These are phyloP conservation scores for Melierax canorus DNA, from an alignment of 2,113 vertebrate genomes.

Conservation along the genomic window DNA sequence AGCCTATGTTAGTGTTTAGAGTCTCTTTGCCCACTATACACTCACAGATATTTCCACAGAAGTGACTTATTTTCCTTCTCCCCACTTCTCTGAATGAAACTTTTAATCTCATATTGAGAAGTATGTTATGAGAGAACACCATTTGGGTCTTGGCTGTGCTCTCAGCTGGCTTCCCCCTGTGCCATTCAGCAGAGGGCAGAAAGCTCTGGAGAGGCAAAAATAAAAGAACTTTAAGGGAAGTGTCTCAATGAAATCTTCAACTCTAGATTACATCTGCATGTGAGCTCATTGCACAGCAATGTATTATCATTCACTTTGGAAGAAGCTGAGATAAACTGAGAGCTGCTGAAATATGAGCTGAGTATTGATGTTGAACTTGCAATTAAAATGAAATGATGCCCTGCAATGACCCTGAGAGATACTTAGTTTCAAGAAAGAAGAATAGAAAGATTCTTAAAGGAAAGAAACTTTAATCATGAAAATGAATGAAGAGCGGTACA, in stretches of 20 bases:
- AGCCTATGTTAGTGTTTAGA: not conserved
- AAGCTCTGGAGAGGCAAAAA: slow-evolving; percentile 11
- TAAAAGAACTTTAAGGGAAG: not conserved
- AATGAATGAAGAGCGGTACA: not conserved
- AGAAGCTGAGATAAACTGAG: slow-evolving; percentile 6
- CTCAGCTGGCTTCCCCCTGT: not conserved
- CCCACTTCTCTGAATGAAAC: too few relatives aligned
- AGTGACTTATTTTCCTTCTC: not conserved
- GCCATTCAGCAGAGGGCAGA: not conserved
- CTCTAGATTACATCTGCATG: slow-evolving; percentile 22
- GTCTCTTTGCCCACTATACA: not conserved
- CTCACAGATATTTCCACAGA: not conserved
- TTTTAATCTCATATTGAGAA: not conserved
- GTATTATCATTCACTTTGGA: slow-evolving; percentile 16
- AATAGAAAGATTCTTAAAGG: not conserved
- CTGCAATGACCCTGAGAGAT: not conserved
- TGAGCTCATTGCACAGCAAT: slow-evolving; percentile 55
- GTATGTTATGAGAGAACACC: not conserved
- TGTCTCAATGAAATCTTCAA: not conserved
- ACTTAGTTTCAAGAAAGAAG: not conserved
- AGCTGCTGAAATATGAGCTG: slow-evolving; percentile 25
- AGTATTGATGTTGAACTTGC: slow-evolving; percentile 40
- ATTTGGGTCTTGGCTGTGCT: not conserved
- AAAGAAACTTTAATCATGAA: slow-evolving; percentile 1
- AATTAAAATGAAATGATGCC: slow-evolving; percentile 45